Percentiles rank a stretch among this genome's conserved stretches.
Evolutionary conservation across 1,140 invertebrate genomes (phyloP).

Genomic region (Drosophila pseudoananassae): DNA sequence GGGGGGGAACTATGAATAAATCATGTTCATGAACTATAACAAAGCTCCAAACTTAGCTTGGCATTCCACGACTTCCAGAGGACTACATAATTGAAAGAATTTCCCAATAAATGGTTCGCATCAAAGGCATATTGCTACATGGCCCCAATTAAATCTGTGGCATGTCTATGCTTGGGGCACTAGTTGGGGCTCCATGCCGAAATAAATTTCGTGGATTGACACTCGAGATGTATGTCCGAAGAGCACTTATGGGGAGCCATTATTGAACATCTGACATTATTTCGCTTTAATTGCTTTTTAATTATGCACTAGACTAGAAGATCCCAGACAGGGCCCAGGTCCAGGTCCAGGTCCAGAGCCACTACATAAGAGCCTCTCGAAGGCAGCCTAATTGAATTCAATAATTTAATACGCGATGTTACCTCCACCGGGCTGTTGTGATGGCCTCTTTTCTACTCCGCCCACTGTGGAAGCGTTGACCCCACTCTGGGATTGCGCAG

Average conservation of each 20-base stretch:
- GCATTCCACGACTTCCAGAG: background rate
- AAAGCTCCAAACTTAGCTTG: background rate
- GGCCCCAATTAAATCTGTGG: slow-evolving; percentile 51
- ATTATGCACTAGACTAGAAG: slow-evolving; percentile 58
- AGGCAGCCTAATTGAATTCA: slow-evolving; percentile 58
- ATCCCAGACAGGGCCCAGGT: background rate
- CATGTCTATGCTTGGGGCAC: slow-evolving; percentile 1
- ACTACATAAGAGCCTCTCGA: slow-evolving; percentile 43
- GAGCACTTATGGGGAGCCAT: slow-evolving; percentile 9
- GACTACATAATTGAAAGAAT: slow-evolving; percentile 6
- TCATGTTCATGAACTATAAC: background rate
- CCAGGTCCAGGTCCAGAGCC: slow-evolving; percentile 5
- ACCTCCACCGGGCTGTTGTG: slow-evolving; percentile 4
- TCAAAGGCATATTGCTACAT: background rate
- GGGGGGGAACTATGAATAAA: background rate
- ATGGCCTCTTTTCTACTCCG: slow-evolving; percentile 16
- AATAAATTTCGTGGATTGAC: slow-evolving; percentile 62
- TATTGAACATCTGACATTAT: slow-evolving; percentile 32
- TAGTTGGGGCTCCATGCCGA: slow-evolving; percentile 10
- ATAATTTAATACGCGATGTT: slow-evolving; percentile 61
- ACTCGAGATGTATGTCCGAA: slow-evolving; percentile 37
- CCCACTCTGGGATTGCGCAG: slow-evolving; percentile 58
- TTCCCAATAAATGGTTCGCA: background rate
- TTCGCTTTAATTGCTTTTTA: slow-evolving; percentile 69
- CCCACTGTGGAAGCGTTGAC: slow-evolving; percentile 50